Evolutionary conservation across 2,797 vertebrate species (phyloP), one percentile per base, ranked within the genome.

Genomic region (Vultur gryphus): DNA sequence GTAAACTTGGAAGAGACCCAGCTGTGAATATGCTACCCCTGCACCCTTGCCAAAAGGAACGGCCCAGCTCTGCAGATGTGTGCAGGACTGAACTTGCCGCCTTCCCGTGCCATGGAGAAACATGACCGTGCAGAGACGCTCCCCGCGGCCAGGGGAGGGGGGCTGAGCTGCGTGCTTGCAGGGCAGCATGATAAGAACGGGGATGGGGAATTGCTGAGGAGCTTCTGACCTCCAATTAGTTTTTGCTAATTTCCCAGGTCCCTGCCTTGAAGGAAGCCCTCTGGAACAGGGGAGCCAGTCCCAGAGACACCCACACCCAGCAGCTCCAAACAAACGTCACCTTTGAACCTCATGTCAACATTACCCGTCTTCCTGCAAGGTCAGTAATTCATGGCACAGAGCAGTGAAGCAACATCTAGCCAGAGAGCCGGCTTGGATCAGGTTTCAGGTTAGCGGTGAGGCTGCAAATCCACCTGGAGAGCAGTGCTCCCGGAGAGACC

Each of bases 311-410:
- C 5, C 61, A 39, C n/a, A 37, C 18, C 8, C 6, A 0, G 33
- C 11, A 5, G 69, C 62, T 94, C 72, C 55, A 49, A 78, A 72
- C 55, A 97, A 96, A 97, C 29, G 93, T 37, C 93, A 94, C 93
- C 97, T 97, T 96, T 97, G 96, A 93, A 92, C 95, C 73, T 52
- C 44, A 8, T 6, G 70, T 94, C 46, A 20, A 86, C 39, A 93
- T 52, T 72, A 72, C 84, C 72, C 51, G 10, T n/a, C 71, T 37
- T 92, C 46, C 86, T 67, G 78, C 7, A 13, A 87, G 93, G 93
- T 95, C 92, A 92, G n/a, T 76, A 65, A 54, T 44, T 39, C 69
- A 58, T 10, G 12, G 58, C 37, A 28, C 62, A 58, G 57, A 58
- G 37, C 39, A 35, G 69, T 83, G 51, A 96, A 44, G 90, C 82